phyloP scores from a whole-genome alignment of 2,113 vertebrate genomes.

The Ramphastos sulfuratus region DNA sequence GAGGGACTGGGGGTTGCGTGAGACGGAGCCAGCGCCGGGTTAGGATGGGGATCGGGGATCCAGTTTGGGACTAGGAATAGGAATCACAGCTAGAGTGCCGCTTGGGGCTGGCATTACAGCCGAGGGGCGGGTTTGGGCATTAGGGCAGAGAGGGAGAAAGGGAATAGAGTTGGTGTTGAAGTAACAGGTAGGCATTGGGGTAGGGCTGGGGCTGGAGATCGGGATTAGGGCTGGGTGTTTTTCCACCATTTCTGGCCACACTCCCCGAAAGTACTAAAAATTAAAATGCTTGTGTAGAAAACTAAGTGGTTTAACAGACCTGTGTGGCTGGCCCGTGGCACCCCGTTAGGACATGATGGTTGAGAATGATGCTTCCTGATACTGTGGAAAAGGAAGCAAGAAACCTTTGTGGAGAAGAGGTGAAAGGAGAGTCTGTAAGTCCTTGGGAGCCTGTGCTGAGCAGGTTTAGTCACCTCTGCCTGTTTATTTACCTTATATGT shows the following conservation, averaged over 20 bases:
- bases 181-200: too few relatives aligned
- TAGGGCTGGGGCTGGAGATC: too few relatives aligned
- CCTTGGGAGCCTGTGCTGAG: not conserved
- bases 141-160: too few relatives aligned
- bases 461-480: not conserved
- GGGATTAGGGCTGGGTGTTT: too few relatives aligned
- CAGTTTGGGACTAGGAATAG: not conserved
- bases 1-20: not conserved
- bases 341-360: accelerated
- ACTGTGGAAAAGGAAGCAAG: not conserved
- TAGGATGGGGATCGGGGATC: too few relatives aligned
- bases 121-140: not conserved
- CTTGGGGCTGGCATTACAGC: not conserved
- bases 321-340: not conserved
- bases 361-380: accelerated
- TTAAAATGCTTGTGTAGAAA: too few relatives aligned
- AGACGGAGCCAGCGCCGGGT: too few relatives aligned
- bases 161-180: too few relatives aligned
- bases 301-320: too few relatives aligned
- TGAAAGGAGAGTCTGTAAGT: not conserved
- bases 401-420: accelerated
- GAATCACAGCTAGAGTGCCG: not conserved
- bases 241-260: too few relatives aligned
- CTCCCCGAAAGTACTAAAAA: too few relatives aligned
- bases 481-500: not conserved